These are phyloP conservation scores for Drosophila littoralis DNA, from an alignment of 1,140 invertebrate species.

Conservation along the genomic window DNA sequence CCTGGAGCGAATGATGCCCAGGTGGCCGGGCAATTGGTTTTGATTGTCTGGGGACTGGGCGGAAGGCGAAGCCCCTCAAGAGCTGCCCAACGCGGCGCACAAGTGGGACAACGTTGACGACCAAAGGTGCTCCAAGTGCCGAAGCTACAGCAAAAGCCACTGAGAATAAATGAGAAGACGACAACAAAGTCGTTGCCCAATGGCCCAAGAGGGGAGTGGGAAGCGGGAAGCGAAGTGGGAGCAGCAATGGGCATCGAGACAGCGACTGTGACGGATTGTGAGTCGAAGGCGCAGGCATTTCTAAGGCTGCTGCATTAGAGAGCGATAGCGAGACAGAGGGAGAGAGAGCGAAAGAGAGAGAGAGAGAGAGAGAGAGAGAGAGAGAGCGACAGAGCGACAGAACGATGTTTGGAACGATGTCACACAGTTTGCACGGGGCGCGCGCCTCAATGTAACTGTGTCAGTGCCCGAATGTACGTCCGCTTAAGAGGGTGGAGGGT, in stretches of 20 bases:
- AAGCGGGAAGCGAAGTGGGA: constrained; percentile 37
- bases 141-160: constrained; percentile 12
- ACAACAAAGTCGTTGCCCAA: constrained; percentile 36
- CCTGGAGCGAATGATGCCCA: constrained; percentile 3
- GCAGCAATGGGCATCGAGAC: constrained; percentile 29
- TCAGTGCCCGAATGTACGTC: constrained; percentile 61
- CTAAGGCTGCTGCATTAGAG: constrained; percentile 73
- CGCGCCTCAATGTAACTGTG: constrained; percentile 56
- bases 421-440: constrained; percentile 17
- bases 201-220: constrained; percentile 6
- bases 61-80: constrained; percentile 50
- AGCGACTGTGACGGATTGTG: constrained; percentile 42
- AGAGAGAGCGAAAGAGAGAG: background rate
- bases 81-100: constrained; percentile 39
- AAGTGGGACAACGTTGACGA: constrained; percentile 39
- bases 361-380: constrained; percentile 2
- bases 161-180: constrained; percentile 59
- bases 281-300: constrained; percentile 47
- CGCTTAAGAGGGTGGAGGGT: too few species aligned
- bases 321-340: background rate
- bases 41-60: constrained; percentile 4
- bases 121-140: constrained; percentile 2
- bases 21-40: constrained; percentile 11
- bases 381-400: constrained; percentile 16
- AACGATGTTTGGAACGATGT: constrained; percentile 12